Conservation (phyloP, 2,113 vertebrate genomes). For the Archocentrus centrarchus region DNA sequence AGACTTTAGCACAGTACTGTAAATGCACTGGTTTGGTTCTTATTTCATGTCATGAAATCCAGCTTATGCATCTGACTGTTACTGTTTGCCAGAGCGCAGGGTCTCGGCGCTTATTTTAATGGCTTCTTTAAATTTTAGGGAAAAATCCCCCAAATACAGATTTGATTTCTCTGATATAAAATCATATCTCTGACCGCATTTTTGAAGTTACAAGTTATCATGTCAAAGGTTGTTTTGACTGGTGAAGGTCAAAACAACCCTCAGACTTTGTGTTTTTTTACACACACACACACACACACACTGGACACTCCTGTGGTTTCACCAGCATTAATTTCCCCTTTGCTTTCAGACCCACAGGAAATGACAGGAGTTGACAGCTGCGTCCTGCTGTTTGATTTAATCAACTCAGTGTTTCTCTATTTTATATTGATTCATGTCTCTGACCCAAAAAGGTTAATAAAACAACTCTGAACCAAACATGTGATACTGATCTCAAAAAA, state of each 20-base stretch:
- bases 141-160: no score
- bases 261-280: not conserved
- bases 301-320: constrained; percentile 2
- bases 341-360: constrained; percentile 52
- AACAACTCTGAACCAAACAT: constrained; percentile 36
- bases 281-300: not conserved
- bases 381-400: constrained; percentile 56
- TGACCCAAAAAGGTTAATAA: constrained; percentile 60
- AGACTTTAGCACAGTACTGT: no score
- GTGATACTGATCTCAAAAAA: not conserved
- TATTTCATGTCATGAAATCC: no score
- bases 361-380: constrained; percentile 63
- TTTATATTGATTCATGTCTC: constrained; percentile 47
- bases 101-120: no score
- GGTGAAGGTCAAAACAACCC: constrained; percentile 23
- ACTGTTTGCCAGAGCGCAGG: no score
- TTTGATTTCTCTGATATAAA: not conserved
- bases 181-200: not conserved
- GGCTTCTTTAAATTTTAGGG: no score
- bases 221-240: constrained; percentile 36
- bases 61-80: no score
- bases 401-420: constrained; percentile 49
- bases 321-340: constrained; percentile 46
- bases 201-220: not conserved
- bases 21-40: no score